Evolutionary conservation across 1,140 invertebrate genomes (phyloP), one percentile per base, ranked within the genome.

Genomic region (Meteorus sp.): DNA sequence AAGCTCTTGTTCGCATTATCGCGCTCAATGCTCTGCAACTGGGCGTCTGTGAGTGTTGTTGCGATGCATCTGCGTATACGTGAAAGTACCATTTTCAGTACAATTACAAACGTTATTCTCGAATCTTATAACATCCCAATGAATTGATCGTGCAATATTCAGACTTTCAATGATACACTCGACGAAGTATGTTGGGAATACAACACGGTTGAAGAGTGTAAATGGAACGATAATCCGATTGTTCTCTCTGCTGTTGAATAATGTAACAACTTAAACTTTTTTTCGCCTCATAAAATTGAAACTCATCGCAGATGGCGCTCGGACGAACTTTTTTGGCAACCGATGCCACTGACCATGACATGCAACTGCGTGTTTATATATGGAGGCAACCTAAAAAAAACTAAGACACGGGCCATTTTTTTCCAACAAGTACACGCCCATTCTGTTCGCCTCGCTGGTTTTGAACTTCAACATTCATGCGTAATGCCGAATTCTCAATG

Each of bases 1-100:
- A 88, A 68, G 71, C 86, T 88, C 60, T 85, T 81, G 70, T 88
- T 86, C 53, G 85, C 83, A 64, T 82, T 81, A 61, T 87, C 84
- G 59, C 81, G 77, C 64, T 87, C 85, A 61, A 82, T 74, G 45
- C 70, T 78, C 65, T 86, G 81, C 44, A 82, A 67, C 62, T 85
- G 83, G 6, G 75, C 69, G 62, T 87, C 85, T 19, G 82, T 80
- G 44, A 84, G 66, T 35, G 80, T 79, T 55, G 80, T 79, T 57
- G 86, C 83, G 63, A 84, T 84, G 68, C 84, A 86, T 77, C 86
- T 88, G 67, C 2, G 76, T 70, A 65, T 61, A 61, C 58, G 31
- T 56, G 43, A 59, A 67, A 52, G 56, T 55, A 53, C 59, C 41
- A 57, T 54, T n/a, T n/a, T n/a, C n/a, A n/a, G n/a, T n/a, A n/a